These are phyloP conservation scores for Drosophila malerkotliana DNA, from an alignment of 1,140 invertebrate species.

Conservation along the genomic window DNA sequence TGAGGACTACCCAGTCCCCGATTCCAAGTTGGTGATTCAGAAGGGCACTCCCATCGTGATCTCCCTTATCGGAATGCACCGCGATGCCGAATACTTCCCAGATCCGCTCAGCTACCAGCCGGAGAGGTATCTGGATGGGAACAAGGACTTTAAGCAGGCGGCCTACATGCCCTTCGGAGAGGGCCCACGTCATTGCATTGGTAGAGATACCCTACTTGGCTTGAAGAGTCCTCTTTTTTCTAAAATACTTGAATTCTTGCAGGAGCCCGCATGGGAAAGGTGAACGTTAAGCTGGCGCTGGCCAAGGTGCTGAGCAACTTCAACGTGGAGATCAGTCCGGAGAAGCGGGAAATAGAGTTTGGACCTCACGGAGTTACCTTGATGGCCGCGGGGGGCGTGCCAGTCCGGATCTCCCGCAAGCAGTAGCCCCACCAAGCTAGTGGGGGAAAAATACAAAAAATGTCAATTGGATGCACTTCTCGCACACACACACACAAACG, in stretches of 20 bases:
- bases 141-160: conserved; percentile 59
- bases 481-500: conserved; percentile 6
- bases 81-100: conserved; percentile 86
- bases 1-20: conserved; percentile 81
- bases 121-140: conserved; percentile 86
- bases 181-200: conserved; percentile 88
- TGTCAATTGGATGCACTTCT: conserved; percentile 44
- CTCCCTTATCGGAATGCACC: conserved; percentile 84
- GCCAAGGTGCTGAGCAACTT: conserved; percentile 68
- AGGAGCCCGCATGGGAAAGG: conserved; percentile 72
- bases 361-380: background rate
- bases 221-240: background rate
- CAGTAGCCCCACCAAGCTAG: background rate
- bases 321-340: conserved; percentile 31
- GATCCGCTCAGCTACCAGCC: conserved; percentile 88
- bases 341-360: background rate
- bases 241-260: background rate
- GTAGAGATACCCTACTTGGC: conserved; percentile 60
- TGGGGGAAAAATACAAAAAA: conserved; percentile 8
- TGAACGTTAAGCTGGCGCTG: conserved; percentile 70
- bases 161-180: conserved; percentile 89
- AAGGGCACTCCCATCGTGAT: conserved; percentile 84
- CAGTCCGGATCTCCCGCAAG: background rate
- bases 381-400: background rate
- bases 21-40: conserved; percentile 79